Evolutionary conservation across 2,888 invertebrate genomes (phyloP).

Genomic region (Amblyjoppa proteus): DNA sequence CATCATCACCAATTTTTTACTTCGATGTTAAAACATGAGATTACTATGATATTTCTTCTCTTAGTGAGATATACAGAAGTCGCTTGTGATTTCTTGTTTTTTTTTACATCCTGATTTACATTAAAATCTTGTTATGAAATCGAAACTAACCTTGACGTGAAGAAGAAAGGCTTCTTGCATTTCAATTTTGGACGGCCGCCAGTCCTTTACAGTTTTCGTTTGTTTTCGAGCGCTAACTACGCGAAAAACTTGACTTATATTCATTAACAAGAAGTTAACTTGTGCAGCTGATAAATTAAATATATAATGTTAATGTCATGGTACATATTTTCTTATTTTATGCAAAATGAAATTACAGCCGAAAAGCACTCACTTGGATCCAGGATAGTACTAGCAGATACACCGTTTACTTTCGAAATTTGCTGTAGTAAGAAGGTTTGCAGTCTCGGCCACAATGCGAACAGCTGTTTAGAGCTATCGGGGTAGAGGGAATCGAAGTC

Average conservation of each 20-base stretch:
- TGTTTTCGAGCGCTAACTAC: conserved; percentile 16
- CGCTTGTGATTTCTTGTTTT: too few species aligned
- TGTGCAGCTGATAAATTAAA: neutral
- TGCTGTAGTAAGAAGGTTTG: neutral
- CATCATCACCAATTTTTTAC: neutral
- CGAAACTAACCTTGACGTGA: conserved; percentile 8
- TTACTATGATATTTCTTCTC: neutral
- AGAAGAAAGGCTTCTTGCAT: conserved; percentile 20
- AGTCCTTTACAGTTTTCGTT: neutral
- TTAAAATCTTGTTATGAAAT: neutral
- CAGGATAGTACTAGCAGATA: neutral
- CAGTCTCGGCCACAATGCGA: neutral
- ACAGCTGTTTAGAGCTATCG: neutral
- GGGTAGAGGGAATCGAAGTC: neutral
- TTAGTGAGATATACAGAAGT: too few species aligned
- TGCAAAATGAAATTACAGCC: too few species aligned
- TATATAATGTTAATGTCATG: too few species aligned
- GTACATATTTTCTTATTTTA: too few species aligned
- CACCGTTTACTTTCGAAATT: neutral
- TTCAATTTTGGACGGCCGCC: conserved; percentile 14
- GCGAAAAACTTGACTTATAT: neutral
- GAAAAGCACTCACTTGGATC: neutral
- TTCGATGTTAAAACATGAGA: neutral
- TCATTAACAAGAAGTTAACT: neutral
- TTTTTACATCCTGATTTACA: too few species aligned